Base-by-base conservation (phyloP, 2,797 vertebrate genomes). In the Dendrocincla fuliginosa region DNA sequence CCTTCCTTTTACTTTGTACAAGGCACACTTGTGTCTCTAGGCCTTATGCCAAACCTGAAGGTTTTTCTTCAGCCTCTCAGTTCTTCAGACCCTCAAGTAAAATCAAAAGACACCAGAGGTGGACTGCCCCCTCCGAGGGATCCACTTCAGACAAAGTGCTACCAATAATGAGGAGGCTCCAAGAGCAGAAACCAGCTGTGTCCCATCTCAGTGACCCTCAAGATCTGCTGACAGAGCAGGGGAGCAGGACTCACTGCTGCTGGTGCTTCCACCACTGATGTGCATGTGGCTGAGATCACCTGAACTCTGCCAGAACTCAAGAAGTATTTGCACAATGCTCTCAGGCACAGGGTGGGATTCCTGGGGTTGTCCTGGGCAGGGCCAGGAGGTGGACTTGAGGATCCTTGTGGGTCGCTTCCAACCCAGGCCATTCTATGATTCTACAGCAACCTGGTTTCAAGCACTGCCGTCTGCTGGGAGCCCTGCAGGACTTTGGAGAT, bases 261-360 rank as follows among this genome's bases (percentile, higher is more conserved):
- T 2, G 4, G 73, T 3, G 11, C 49, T 16, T 64, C 32, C 42
- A 46, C 16, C 32, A 46, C 61, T 46, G 44, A n/a, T 2, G 28
- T 5, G 30, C 16, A 5, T 0, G 0, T n/a, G 11, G 63, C 3
- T 27, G 35, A 65, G 41, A 56, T 13, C 0, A 1, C 39, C 33
- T 1, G 74, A 67, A 53, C 33, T 79, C 59, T 78, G 33, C 25
- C 80, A 73, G 53, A 90, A 16, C 7, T 47, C 60, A 23, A 27
- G 30, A 60, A 53, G 52, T 9, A 23, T 20, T 52, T 24, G 30
- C 15, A 59, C 52, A 71, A 73, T 2, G 30, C 44, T 65, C 15
- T 71, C 33, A 35, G 39, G 25, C 25, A 65, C 39, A 41, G 9
- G 5, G n/a, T 52, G 22, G 17, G 20, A 84, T 32, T 89, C 30